A percentile compares a stretch with the other conserved stretches of the same genome.
Evolutionary conservation across 2,888 invertebrate species (phyloP).

Genomic region (Papilio gigon): DNA sequence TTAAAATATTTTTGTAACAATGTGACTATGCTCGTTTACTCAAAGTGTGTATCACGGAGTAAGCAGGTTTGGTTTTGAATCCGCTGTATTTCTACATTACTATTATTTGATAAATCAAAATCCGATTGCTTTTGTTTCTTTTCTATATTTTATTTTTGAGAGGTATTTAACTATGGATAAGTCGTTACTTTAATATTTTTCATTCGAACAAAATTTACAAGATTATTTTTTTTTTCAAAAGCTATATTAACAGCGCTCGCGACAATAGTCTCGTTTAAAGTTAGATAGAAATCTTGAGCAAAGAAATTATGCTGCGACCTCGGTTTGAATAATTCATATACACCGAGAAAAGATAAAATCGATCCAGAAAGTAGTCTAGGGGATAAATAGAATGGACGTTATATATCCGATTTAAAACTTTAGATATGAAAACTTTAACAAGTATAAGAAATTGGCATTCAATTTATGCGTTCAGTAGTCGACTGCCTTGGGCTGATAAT

Average conservation of each 20-base stretch:
- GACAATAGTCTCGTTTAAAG: slow-evolving; percentile 17
- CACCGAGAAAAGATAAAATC: slow-evolving; percentile 30
- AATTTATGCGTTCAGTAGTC: too few species aligned
- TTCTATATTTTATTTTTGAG: too few species aligned
- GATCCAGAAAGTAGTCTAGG: slow-evolving; percentile 24
- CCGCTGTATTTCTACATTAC: too few species aligned
- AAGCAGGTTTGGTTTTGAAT: too few species aligned
- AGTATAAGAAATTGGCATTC: too few species aligned
- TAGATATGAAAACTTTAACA: background rate
- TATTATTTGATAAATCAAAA: too few species aligned
- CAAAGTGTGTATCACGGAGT: too few species aligned
- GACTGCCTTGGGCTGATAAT: too few species aligned
- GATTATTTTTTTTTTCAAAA: background rate
- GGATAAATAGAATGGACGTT: slow-evolving; percentile 10
- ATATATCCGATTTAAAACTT: slow-evolving; percentile 24
- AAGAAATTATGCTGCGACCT: slow-evolving; percentile 26
- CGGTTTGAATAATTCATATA: slow-evolving; percentile 35
- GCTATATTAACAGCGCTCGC: background rate
- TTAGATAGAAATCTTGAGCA: slow-evolving; percentile 14
- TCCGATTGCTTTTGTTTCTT: too few species aligned
- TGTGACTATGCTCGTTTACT: too few species aligned
- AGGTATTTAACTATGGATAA: too few species aligned
- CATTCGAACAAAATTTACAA: background rate
- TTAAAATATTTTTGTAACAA: too few species aligned
- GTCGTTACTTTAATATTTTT: background rate